Evolutionary conservation across 2,888 invertebrate species (phyloP).

Genomic region (Ochropleura leucogaster): DNA sequence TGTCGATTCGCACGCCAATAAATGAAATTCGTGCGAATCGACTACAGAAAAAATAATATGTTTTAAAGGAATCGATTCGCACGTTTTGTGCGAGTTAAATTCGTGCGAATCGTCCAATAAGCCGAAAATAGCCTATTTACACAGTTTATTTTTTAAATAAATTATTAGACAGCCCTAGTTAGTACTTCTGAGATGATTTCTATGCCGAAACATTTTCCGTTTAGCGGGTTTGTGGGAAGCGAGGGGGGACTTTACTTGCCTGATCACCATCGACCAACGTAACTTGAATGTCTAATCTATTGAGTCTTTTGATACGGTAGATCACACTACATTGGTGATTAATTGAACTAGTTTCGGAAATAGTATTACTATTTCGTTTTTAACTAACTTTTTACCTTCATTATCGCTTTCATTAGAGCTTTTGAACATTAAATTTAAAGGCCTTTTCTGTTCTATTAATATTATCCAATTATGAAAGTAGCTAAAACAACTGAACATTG

Average conservation of each 20-base stretch:
- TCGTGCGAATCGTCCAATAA: too few relatives aligned
- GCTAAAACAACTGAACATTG: background rate
- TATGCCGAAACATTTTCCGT: constrained; percentile 50
- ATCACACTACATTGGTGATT: constrained; percentile 36
- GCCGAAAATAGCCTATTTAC: too few relatives aligned
- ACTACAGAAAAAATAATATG: too few relatives aligned
- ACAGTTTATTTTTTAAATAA: background rate
- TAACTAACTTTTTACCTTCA: constrained; percentile 19
- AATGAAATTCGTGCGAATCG: too few relatives aligned
- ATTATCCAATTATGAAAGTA: constrained; percentile 6
- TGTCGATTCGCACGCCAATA: too few relatives aligned
- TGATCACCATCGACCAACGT: constrained; percentile 11
- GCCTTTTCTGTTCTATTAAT: background rate
- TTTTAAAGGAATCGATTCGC: too few relatives aligned
- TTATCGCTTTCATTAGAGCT: constrained; percentile 5
- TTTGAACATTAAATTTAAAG: background rate
- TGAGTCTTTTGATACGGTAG: background rate
- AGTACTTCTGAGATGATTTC: constrained; percentile 40
- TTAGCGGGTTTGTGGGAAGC: constrained; percentile 9
- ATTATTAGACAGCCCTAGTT: constrained; percentile 37
- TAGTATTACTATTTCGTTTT: constrained; percentile 30
- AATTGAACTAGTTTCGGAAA: constrained; percentile 36
- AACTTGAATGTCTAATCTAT: constrained; percentile 8
- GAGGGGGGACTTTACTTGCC: constrained; percentile 17
- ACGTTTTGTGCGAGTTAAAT: too few relatives aligned